These are phyloP conservation scores for Aurelia aurita complex sp. Pacific DNA, from an alignment of 30 jellyfish, hydroid and myxozoan genomes.

Conservation along the genomic window DNA sequence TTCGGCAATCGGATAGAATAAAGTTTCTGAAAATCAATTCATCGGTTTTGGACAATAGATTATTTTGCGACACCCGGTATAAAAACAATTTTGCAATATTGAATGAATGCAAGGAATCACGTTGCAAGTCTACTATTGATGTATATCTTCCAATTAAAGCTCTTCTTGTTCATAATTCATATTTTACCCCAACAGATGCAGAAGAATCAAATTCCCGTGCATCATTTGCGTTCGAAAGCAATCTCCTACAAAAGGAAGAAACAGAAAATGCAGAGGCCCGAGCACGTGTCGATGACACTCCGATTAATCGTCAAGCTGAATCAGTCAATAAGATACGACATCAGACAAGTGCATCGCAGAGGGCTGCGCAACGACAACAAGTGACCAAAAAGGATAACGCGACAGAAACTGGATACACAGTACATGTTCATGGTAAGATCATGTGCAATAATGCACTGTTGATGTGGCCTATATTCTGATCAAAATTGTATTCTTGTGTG, in stretches of 20 bases:
- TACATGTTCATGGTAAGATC: background rate
- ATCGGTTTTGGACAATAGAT: too few relatives aligned
- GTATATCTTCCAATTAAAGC: too few relatives aligned
- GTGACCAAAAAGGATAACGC: constrained; percentile 5
- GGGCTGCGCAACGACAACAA: constrained; percentile 61
- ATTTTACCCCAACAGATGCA: background rate
- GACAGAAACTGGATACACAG: constrained; percentile 6
- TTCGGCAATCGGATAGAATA: too few relatives aligned
- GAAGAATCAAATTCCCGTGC: constrained; percentile 7
- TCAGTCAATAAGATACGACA: constrained; percentile 52
- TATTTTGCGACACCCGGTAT: too few relatives aligned
- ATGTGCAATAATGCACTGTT: too few relatives aligned
- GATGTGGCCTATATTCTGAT: too few relatives aligned
- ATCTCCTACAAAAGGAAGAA: constrained; percentile 27
- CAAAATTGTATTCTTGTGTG: too few relatives aligned
- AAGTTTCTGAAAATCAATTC: too few relatives aligned
- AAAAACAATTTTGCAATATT: too few relatives aligned
- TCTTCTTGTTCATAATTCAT: too few relatives aligned
- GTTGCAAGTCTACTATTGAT: too few relatives aligned
- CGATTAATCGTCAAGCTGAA: constrained; percentile 63
- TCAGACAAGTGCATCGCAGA: constrained; percentile 39
- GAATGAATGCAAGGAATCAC: too few relatives aligned
- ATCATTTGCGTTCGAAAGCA: constrained; percentile 35
- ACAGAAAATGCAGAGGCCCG: constrained; percentile 36
- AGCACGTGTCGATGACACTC: constrained; percentile 60